Base-by-base conservation (phyloP, 2,113 vertebrate species). In the Channa argus region DNA sequence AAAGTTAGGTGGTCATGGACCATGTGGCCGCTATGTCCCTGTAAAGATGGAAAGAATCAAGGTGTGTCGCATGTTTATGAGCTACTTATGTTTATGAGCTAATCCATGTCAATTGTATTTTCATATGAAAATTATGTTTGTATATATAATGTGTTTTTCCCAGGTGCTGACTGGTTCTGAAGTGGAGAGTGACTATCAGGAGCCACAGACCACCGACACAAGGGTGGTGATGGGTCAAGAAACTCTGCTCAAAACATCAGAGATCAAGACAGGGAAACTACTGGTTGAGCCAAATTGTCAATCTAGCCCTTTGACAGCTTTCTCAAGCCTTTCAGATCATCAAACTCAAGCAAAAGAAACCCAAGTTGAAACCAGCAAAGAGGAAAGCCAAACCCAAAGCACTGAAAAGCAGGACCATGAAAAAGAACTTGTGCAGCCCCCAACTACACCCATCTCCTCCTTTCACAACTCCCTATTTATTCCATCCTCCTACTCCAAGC, bases 201-300 rank as follows among this genome's bases (percentile, higher is more conserved):
- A 94, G 58, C 82, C 87, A 46, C 92, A 94, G 11, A 88, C 90
- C 5, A 92, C 96, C 71, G 96, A 96, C 65, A 90, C 95, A 37
- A 90, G 96, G 73, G 95, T 97, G 9, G 97, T 97, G 62, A 97
- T 97, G 96, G 97, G 96, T 0, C 95, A 98, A 87, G 96, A 98
- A 85, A 95, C 96, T 0, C 77, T 89, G 68, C 88, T 94, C 50
- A 93, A 90, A 67, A 88, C 87, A 47, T 89, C 87, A 74, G 94
- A 95, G 49, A 83, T 75, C 1, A 88, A 80, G 63, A 91, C 86
- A 78, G 87, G 51, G 39, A 84, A 79, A 50, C 45, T 55, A 7
- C 15, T 47, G 14, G 52, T 74, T 75, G 24, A 71, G 36, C 67
- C 56, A 38, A 71, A 70, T 52, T 65, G 37, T 60, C 86, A 92